A percentile compares a stretch with the other conserved stretches of the same genome.
phyloP scores from a whole-genome alignment of 2,113 vertebrate genomes.

The Channa argus region DNA sequence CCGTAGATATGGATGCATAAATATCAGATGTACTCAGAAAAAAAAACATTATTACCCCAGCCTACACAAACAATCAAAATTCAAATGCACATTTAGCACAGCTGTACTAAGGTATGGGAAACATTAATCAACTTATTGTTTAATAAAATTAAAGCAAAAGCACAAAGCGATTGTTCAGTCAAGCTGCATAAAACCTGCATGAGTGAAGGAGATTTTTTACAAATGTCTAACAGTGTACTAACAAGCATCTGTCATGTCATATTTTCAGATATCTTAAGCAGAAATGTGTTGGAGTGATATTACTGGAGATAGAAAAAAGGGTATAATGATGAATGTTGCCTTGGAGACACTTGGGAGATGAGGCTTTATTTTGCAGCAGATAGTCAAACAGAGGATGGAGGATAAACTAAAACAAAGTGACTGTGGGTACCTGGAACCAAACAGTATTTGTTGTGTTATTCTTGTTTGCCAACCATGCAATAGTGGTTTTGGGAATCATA shows the following conservation, averaged over 20 bases:
- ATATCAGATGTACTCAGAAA: constrained; percentile 57
- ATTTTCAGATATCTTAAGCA: constrained; percentile 29
- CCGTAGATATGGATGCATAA: constrained; percentile 54
- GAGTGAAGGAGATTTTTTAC: constrained; percentile 16
- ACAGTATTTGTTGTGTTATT: neutral
- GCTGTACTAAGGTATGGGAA: constrained; percentile 22
- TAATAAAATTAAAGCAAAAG: constrained; percentile 39
- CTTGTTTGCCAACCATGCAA: neutral
- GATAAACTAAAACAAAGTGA: constrained; percentile 4
- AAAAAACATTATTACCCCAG: constrained; percentile 62
- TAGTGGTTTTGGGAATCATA: neutral
- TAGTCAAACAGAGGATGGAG: constrained; percentile 32
- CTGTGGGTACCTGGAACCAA: neutral
- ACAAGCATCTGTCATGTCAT: constrained; percentile 5
- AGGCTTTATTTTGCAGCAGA: constrained; percentile 44
- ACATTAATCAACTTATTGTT: constrained; percentile 50
- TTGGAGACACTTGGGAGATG: constrained; percentile 57
- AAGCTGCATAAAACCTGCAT: constrained; percentile 10
- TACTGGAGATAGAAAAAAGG: constrained; percentile 31
- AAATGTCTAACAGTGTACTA: constrained; percentile 3
- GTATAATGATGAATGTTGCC: constrained; percentile 63
- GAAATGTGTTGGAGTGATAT: constrained; percentile 35
- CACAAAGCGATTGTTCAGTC: constrained; percentile 24
- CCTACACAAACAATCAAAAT: constrained; percentile 65
- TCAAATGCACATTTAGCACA: constrained; percentile 42